Conservation (phyloP, 2,113 vertebrate species). For the Willisornis vidua region DNA sequence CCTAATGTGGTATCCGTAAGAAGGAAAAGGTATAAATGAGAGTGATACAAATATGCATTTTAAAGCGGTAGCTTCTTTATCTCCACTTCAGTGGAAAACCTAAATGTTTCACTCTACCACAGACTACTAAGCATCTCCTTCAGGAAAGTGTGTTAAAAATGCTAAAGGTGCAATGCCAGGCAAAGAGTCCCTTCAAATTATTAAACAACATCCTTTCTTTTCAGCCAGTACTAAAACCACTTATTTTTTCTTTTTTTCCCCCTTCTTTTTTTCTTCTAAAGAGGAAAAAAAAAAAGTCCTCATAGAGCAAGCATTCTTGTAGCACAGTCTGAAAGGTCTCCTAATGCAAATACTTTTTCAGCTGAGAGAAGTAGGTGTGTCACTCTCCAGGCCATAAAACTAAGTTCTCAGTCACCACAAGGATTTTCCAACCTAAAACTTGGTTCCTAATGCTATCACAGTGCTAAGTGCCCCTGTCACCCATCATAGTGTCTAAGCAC, state of each 20-base stretch:
- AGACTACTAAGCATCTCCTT: neutral
- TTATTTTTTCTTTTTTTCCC: neutral
- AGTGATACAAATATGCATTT: neutral
- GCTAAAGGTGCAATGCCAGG: neutral
- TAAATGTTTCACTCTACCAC: neutral
- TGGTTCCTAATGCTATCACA: neutral
- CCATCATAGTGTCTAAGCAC: neutral
- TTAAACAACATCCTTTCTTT: neutral
- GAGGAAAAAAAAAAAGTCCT: neutral
- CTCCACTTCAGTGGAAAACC: neutral
- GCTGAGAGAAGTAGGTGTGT: neutral
- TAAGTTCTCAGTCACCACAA: neutral
- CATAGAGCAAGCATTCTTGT: neutral
- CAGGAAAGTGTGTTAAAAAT: neutral
- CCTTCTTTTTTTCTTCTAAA: neutral
- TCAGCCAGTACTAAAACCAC: neutral
- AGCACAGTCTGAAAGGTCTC: neutral
- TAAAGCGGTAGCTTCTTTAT: neutral
- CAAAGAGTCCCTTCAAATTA: neutral
- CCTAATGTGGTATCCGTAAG: too few species aligned
- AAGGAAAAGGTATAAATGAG: neutral
- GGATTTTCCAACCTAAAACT: neutral
- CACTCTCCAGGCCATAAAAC: neutral
- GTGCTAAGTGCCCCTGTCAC: neutral
- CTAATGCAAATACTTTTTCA: neutral